Evolutionary conservation across 2,113 vertebrate genomes (phyloP), one percentile per base, ranked within the genome.

Genomic region (Paratilapia polleni): DNA sequence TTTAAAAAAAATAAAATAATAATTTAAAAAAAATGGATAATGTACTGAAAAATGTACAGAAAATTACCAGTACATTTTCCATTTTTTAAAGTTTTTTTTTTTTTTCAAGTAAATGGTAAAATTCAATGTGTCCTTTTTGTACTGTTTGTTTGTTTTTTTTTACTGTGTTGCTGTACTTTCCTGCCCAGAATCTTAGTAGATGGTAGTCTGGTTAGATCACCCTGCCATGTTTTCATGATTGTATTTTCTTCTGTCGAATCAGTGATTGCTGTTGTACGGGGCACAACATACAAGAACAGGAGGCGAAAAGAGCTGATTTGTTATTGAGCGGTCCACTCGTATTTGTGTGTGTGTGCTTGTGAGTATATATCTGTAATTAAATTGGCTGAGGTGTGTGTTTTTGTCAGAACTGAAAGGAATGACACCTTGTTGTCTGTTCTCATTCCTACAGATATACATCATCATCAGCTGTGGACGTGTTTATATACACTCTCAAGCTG

Each of bases 391-490:
- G 78, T 73, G 54, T 83, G 77, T 78, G 31, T 82, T 78, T 74
- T 82, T 31, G 57, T 82, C 77, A 78, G 58, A 80, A 73, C 41
- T 82, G 81, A 81, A 66, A 73, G 54, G 74, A 87, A 78, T 84
- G 73, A 73, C n/a, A 64, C 2, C 3, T 66, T 2, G 1, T 22
- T 77, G 86, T 80, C 75, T 80, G 66, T 38, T 89, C 80, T 70
- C 62, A 61, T 90, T 82, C 11, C 36, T 74, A 2, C 59, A 66
- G 38, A 85, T 54, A 58, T 43, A 85, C 43, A 58, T 88, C 82
- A 79, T 87, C 80, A 66, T 81, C 73, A 43, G 70, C 36, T 54
- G 17, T 1, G 4, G 54, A 63, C 13, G 26, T 22, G 10, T 36
- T 38, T 24, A 17, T 38, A n/a, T 4, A 41, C 31, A 47, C 54